phyloP scores from a whole-genome alignment of 2,888 invertebrate species.

The Idaea biselata region DNA sequence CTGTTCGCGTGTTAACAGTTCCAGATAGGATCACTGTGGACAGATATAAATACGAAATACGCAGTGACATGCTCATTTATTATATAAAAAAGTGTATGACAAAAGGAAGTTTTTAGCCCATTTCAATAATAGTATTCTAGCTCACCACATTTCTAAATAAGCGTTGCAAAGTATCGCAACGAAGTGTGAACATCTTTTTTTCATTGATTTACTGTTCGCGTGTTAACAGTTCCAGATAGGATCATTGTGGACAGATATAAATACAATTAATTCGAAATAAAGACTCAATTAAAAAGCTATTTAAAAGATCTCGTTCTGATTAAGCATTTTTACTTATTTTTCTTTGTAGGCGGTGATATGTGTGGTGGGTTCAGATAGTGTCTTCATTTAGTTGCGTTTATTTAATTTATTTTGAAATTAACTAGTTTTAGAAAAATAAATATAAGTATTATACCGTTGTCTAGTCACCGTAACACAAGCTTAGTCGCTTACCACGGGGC shows the following conservation, averaged over 20 bases:
- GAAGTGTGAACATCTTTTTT: background rate
- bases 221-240: slow-evolving; percentile 8
- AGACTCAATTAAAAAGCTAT: slow-evolving; percentile 28
- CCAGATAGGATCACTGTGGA: slow-evolving; percentile 5
- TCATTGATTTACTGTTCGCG: slow-evolving; percentile 5
- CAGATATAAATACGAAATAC: slow-evolving; percentile 29
- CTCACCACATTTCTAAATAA: background rate
- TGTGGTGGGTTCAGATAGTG: background rate
- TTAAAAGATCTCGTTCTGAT: slow-evolving; percentile 22
- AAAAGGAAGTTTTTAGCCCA: too few relatives aligned
- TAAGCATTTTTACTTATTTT: slow-evolving; percentile 15
- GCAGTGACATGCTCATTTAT: too few relatives aligned
- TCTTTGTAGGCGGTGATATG: background rate
- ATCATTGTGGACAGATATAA: slow-evolving; percentile 18
- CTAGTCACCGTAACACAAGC: too few relatives aligned
- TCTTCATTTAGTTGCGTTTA: background rate
- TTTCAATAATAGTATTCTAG: background rate
- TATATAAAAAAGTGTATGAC: too few relatives aligned
- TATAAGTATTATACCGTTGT: too few relatives aligned
- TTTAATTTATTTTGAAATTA: background rate
- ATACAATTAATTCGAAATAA: slow-evolving; percentile 32
- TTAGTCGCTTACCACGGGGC: too few relatives aligned
- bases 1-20: slow-evolving; percentile 8
- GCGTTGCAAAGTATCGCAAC: background rate
- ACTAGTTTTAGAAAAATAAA: too few relatives aligned